Conservation (phyloP, 1,140 invertebrate genomes). For the Argopecten irradians region DNA sequence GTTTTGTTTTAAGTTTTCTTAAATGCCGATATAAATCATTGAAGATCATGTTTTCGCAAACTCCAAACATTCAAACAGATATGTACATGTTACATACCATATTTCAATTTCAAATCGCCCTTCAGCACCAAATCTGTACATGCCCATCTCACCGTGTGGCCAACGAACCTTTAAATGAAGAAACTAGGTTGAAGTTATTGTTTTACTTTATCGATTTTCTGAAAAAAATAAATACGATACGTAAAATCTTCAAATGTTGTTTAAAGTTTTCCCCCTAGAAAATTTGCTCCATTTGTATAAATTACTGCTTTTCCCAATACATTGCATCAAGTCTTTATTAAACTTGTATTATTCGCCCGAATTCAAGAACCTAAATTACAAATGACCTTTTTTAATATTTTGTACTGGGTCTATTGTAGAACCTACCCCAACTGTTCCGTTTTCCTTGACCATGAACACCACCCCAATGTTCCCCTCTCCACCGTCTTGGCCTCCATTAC, state of each 20-base stretch:
- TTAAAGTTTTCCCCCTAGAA: neutral
- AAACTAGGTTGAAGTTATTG: neutral
- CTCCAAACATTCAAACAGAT: too few relatives aligned
- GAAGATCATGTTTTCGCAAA: too few relatives aligned
- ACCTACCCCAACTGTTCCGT: conserved; percentile 41
- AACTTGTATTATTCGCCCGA: too few relatives aligned
- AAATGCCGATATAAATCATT: too few relatives aligned
- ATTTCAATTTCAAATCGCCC: conserved; percentile 48
- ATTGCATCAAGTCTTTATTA: too few relatives aligned
- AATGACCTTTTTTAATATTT: too few relatives aligned
- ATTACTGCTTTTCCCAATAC: neutral
- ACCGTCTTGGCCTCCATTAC: conserved; percentile 36
- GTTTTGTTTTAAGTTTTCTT: too few relatives aligned
- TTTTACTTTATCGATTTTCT: conserved; percentile 26
- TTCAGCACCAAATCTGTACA: conserved; percentile 47
- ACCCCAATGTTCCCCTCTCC: conserved; percentile 33
- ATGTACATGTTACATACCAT: conserved; percentile 36
- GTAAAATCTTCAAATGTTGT: neutral
- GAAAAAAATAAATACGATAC: neutral
- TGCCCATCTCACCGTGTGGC: conserved; percentile 44
- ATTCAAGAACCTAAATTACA: too few relatives aligned
- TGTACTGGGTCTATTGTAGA: too few relatives aligned
- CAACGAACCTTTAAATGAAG: conserved; percentile 37
- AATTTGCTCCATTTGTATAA: neutral
- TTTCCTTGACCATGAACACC: conserved; percentile 43